Base-by-base conservation (phyloP, 2,797 vertebrate genomes). In the Lutjanus argentimaculatus region DNA sequence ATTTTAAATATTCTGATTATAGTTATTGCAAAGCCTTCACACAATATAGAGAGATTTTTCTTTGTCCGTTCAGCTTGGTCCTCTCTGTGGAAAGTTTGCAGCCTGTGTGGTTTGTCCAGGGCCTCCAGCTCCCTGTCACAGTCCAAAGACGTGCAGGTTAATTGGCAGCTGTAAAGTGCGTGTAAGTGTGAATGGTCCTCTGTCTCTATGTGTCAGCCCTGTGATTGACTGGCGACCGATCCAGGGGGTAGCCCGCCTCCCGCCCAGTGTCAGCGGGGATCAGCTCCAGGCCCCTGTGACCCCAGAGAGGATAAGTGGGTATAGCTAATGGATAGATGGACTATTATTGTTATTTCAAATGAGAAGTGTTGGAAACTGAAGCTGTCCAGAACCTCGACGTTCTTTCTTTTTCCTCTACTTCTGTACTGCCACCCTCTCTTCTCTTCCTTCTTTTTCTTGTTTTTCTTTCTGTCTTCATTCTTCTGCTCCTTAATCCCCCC, bases 401-500 rank as follows among this genome's bases (percentile, higher is more conserved):
- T 36, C 30, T 36, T 36, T 36, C 30, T 36, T 43, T 51, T 13
- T 45, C 14, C 9, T 53, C 9, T n/a, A 4, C 8, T 9, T 12
- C 48, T 68, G 16, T 0, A 16, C 25, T 1, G n/a, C 42, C 22
- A 7, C 57, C 43, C 1, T 22, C 14, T 52, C 3, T n/a, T 72
- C 30, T 46, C 30, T 3, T 51, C 6, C 17, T 13, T 42, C 36
- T 19, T 51, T 42, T 19, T 69, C 48, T 15, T 53, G 12, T 72
- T 57, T 63, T 13, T 72, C 30, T 76, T 51, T 43, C n/a, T 22
- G 11, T 36, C 10, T 48, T 36, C 25, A 25, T 72, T 74, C 61
- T 17, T 71, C 30, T 46, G 11, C 12, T 12, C 19, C 15, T 8
- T 36, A 36, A 36, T 36, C 0, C 4, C 19, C 63, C 56, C 51